A percentile compares a stretch with the other conserved stretches of the same genome.
Evolutionary conservation across 1,140 invertebrate species (phyloP).

Genomic region (Antheraea pernyi): DNA sequence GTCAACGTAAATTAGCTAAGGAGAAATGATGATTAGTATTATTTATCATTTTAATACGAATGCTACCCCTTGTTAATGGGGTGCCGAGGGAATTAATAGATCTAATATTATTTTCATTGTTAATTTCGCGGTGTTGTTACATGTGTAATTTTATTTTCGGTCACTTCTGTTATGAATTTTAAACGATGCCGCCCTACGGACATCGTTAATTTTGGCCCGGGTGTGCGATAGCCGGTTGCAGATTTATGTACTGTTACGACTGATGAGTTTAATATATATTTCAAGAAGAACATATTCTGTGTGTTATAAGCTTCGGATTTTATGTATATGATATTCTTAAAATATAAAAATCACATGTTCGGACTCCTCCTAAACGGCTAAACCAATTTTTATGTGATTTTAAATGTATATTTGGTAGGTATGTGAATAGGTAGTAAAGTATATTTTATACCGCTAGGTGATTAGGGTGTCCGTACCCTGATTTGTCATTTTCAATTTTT

Average conservation of each 20-base stretch:
- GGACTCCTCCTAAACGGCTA: too few relatives aligned
- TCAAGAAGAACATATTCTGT: background rate
- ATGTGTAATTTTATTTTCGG: constrained; percentile 31
- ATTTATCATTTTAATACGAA: constrained; percentile 74
- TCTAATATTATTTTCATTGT: constrained; percentile 66
- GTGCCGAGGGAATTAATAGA: constrained; percentile 69
- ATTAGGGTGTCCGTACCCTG: too few relatives aligned
- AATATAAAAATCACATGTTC: too few relatives aligned
- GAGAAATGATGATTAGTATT: constrained; percentile 64
- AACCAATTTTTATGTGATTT: too few relatives aligned
- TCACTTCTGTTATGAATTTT: constrained; percentile 15
- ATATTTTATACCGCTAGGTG: too few relatives aligned
- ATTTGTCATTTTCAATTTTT: too few relatives aligned
- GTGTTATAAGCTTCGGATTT: background rate
- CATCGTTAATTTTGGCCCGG: background rate
- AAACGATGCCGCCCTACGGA: background rate
- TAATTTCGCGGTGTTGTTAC: constrained; percentile 52
- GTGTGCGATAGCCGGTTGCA: background rate
- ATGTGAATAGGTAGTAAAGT: too few relatives aligned
- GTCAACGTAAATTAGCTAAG: constrained; percentile 34
- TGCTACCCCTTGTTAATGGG: constrained; percentile 66
- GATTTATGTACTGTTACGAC: background rate
- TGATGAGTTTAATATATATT: background rate
- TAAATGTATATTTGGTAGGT: too few relatives aligned
- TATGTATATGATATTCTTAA: background rate